Evolutionary conservation across 2,113 vertebrate genomes (phyloP), one percentile per base, ranked within the genome.

Genomic region (Oreocharis arfaki): DNA sequence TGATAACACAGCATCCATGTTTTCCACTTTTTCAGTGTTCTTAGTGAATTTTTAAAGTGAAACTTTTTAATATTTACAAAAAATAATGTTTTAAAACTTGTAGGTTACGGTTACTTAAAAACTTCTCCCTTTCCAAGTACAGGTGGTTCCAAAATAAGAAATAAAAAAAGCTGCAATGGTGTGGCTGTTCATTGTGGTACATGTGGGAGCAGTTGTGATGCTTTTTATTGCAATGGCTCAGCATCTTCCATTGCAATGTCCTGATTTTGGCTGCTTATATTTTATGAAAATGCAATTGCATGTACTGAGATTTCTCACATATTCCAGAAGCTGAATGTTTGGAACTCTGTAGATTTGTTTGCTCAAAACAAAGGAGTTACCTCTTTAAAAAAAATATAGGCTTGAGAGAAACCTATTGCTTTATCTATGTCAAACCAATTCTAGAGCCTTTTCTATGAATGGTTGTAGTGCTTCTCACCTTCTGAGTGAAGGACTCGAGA

Each of bases 81-180:
- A 49, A 69, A 37, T 28, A 49, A 8, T 37, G 6, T 69, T 69
- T 69, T 37, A 28, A 69, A 49, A 16, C 26, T 37, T 50, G 65
- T 16, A 28, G 18, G 33, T 20, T 68, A 8, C 46, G 11, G 32
- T 67, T 35, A 86, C 75, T 91, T 57, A 53, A 77, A 86, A 82
- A 73, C 26, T 21, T 24, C 39, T 90, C 60, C 80, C 61, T 84
- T 84, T 28, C 47, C 55, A 89, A 81, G 84, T 42, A 70, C 41
- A 94, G 84, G 37, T 57, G 91, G 71, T 80, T 95, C 57, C 55
- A 93, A 96, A 96, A 85, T 55, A 67, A 60, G 9, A 27, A 24
- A 24, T 14, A n/a, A 18, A 17, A 52, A 79, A 81, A 55, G 68
- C 50, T 50, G 47, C 84, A 87, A 68, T 65, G 50, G 16, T 50